Evolutionary conservation across 2,888 invertebrate genomes (phyloP), one percentile per base, ranked within the genome.

Genomic region (Notodonta dromedarius): DNA sequence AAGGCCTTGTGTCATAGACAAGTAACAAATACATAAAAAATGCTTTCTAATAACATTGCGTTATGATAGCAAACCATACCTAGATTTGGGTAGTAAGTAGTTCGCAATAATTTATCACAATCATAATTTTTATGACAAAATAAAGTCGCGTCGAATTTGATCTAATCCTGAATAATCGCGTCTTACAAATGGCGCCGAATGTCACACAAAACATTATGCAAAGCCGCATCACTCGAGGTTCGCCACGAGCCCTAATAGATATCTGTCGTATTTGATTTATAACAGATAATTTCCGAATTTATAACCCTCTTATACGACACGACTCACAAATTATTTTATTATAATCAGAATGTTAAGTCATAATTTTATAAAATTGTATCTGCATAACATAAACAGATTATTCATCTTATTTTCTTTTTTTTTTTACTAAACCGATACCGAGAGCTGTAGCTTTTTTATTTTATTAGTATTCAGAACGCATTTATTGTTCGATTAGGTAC

Each of bases 191-290:
- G 74, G 69, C 66, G 14, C 73, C 70, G 59, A 62, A 67, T 71
- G 61, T 71, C 66, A 65, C 69, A 60, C 62, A 69, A 71, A 76
- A 74, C 63, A 73, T 66, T 83, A 87, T 88, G 84, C 84, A 85
- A 87, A 88, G 82, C 86, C 79, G 62, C 61, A 63, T 59, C 54
- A 60, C 66, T 58, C 63, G 67, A 72, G 65, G 65, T 67, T 71
- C 71, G 70, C 78, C 82, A 81, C 79, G 82, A 61, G 59, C 81
- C 81, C 82, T 65, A 69, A 61, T 69, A 71, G 62, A 61, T 67
- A 59, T 56, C 66, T 77, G 82, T 84, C 85, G 77, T 71, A 69
- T 79, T 78, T 74, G 76, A 87, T 87, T 83, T 82, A 83, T 82
- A 73, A 77, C 76, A 71, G 62, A 67, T 71, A 69, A 72, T 79